phyloP scores from a whole-genome alignment of 2,113 vertebrate genomes.

The Dasyurus viverrinus region DNA sequence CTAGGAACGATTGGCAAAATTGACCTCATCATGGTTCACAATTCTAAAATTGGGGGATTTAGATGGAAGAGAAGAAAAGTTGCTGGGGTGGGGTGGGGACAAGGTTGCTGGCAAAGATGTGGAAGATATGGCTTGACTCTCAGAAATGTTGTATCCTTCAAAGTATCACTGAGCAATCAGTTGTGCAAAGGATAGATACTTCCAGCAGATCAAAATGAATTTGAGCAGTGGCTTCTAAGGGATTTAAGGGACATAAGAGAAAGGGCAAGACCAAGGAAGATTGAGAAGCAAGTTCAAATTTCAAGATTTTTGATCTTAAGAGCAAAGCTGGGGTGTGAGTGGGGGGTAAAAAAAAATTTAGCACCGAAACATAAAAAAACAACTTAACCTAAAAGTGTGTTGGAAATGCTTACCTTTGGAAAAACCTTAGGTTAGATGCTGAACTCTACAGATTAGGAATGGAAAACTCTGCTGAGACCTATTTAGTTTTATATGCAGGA shows the following conservation, averaged over 20 bases:
- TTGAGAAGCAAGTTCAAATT: neutral
- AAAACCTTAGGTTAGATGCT: neutral
- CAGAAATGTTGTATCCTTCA: neutral
- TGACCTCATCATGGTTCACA: neutral
- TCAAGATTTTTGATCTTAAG: neutral
- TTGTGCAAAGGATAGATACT: neutral
- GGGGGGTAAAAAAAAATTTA: neutral
- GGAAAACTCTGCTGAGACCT: neutral
- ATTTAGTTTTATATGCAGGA: neutral
- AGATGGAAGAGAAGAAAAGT: neutral
- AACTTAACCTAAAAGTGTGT: neutral
- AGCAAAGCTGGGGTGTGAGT: neutral
- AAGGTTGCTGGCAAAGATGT: neutral
- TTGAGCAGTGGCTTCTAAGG: neutral
- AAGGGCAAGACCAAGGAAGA: neutral
- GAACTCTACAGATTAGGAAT: neutral
- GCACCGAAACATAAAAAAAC: neutral
- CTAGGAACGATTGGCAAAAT: neutral
- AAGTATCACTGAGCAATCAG: neutral
- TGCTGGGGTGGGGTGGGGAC: neutral
- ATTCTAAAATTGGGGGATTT: neutral
- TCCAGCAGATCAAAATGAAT: neutral
- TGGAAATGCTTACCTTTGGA: neutral
- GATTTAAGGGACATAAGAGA: neutral
- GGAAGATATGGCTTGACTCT: neutral